A percentile compares a stretch with the other conserved stretches of the same genome.
These are phyloP conservation scores for Prosopocoilus inquinatus DNA, from an alignment of 2,888 invertebrate genomes.

Conservation along the genomic window DNA sequence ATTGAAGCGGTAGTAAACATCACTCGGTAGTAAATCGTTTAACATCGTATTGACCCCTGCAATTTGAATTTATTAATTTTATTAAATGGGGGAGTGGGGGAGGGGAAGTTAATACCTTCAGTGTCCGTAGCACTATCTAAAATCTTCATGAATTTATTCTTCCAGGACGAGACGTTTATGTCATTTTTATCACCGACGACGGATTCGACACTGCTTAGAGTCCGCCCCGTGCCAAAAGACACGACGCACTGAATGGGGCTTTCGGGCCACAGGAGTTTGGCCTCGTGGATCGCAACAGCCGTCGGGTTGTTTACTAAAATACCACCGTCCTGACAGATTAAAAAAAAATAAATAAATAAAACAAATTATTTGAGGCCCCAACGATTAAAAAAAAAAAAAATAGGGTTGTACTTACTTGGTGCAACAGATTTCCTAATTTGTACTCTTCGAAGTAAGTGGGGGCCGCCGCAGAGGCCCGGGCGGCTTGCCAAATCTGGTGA, in stretches of 20 bases:
- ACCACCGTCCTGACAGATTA: slow-evolving; percentile 67
- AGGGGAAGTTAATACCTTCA: slow-evolving; percentile 67
- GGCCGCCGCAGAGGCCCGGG: slow-evolving; percentile 87
- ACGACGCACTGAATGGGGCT: slow-evolving; percentile 73
- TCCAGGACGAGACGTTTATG: slow-evolving; percentile 60
- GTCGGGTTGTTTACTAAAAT: slow-evolving; percentile 86
- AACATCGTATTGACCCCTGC: slow-evolving; percentile 75
- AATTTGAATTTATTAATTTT: slow-evolving; percentile 21
- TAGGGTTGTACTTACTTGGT: slow-evolving; percentile 61
- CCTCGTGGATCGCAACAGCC: slow-evolving; percentile 85
- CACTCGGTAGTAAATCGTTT: slow-evolving; percentile 70
- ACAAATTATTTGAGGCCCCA: slow-evolving; percentile 6
- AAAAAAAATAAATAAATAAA: slow-evolving; percentile 8
- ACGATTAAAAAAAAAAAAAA: not conserved
- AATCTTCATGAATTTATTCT: slow-evolving; percentile 76
- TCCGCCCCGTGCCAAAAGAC: slow-evolving; percentile 78
- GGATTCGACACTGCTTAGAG: slow-evolving; percentile 46
- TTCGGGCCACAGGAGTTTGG: slow-evolving; percentile 77
- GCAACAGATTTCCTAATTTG: slow-evolving; percentile 64
- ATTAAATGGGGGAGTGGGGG: not conserved
- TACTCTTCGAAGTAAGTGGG: slow-evolving; percentile 90
- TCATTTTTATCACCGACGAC: slow-evolving; percentile 38
- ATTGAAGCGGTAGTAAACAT: slow-evolving; percentile 81
- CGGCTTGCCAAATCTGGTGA: slow-evolving; percentile 77
- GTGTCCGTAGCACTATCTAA: slow-evolving; percentile 85